phyloP scores from a whole-genome alignment of 2,113 vertebrate genomes.

The Phylloscopus trochiloides region DNA sequence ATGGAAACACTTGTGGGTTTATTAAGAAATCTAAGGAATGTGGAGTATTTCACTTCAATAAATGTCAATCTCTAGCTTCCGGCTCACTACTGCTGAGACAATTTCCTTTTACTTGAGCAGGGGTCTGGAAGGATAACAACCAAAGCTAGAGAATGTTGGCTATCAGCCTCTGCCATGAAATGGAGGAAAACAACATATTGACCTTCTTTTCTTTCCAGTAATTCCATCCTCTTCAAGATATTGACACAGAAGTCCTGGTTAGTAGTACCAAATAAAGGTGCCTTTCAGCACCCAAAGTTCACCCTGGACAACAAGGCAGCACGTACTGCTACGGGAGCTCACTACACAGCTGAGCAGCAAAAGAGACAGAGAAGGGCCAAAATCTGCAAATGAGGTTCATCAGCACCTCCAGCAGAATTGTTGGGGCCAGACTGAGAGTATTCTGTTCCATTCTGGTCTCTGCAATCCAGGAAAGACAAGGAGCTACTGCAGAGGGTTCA shows the following conservation, averaged over 20 bases:
- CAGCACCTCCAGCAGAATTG: not conserved
- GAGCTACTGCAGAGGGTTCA: not conserved
- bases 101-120: conserved; percentile 39
- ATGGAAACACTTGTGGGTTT: conserved; percentile 20
- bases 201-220: not conserved
- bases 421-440: accelerated
- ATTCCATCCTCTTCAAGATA: not conserved
- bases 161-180: not conserved
- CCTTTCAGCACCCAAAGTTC: not conserved
- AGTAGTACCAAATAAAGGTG: not conserved
- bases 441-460: not conserved
- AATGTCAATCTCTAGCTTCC: not conserved
- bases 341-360: not conserved
- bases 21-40: conserved; percentile 26
- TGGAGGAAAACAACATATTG: not conserved
- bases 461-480: not conserved
- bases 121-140: not conserved
- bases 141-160: not conserved
- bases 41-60: not conserved
- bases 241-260: not conserved
- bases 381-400: not conserved
- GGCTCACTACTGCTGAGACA: not conserved
- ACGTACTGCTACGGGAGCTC: not conserved
- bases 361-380: not conserved
- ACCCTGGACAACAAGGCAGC: not conserved